A percentile compares a stretch with the other conserved stretches of the same genome.
These are phyloP conservation scores for Psittacara wagleri DNA, from an alignment of 2,113 vertebrate genomes.

Conservation along the genomic window DNA sequence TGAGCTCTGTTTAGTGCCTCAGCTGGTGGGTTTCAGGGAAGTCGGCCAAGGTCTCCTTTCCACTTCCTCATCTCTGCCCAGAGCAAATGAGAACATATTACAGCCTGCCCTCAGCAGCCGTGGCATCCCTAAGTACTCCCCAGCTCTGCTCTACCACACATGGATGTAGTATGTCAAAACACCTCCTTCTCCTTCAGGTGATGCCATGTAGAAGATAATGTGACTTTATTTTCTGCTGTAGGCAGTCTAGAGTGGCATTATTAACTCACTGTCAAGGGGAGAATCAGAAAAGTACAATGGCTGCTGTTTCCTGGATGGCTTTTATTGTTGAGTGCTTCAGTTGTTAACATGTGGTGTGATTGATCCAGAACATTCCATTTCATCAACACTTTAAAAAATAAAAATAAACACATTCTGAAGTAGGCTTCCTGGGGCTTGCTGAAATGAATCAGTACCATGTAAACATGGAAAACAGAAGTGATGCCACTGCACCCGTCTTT, in stretches of 20 bases:
- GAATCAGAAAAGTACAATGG: background rate
- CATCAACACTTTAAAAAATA: conserved; percentile 33
- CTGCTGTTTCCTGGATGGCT: conserved; percentile 9
- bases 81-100: background rate
- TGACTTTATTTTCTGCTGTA: background rate
- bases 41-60: background rate
- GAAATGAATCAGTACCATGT: conserved; percentile 29
- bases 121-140: background rate
- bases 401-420: conserved; percentile 35
- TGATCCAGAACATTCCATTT: conserved; percentile 28
- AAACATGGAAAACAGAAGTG: conserved; percentile 39
- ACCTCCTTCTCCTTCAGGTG: background rate
- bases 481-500: background rate
- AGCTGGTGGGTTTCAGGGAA: background rate
- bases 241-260: background rate
- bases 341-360: conserved; percentile 28
- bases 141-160: background rate
- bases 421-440: conserved; percentile 19
- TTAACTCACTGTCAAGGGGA: background rate
- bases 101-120: accelerated
- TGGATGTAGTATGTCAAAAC: background rate
- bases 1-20: background rate
- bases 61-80: background rate
- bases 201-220: background rate
- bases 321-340: conserved; percentile 1